Evolutionary conservation across 2,797 vertebrate species (phyloP).

Genomic region (Chaunax sp.): DNA sequence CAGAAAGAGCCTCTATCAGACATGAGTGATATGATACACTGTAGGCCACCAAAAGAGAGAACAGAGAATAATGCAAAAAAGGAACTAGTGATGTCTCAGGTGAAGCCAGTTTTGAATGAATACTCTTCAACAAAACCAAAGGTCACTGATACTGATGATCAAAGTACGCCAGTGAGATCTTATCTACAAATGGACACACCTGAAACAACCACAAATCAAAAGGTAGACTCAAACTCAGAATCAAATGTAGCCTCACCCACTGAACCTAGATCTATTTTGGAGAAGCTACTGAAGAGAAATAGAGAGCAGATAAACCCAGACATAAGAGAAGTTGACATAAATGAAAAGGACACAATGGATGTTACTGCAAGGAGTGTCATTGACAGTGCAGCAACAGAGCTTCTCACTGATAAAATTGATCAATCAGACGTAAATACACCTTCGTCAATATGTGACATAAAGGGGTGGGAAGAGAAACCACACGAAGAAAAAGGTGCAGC

Average conservation of each 20-base stretch:
- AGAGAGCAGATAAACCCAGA: constrained; percentile 53
- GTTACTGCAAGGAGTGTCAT: constrained; percentile 5
- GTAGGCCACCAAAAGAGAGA: constrained; percentile 44
- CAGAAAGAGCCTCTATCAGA: constrained; percentile 67
- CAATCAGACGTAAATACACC: constrained; percentile 13
- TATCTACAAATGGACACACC: constrained; percentile 21
- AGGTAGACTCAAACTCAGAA: constrained; percentile 3
- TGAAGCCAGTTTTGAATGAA: constrained; percentile 33
- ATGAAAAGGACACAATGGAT: constrained; percentile 1
- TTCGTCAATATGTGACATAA: not conserved
- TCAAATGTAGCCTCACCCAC: constrained; percentile 10
- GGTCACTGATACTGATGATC: constrained; percentile 25
- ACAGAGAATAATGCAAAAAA: constrained; percentile 34
- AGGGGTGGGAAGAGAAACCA: constrained; percentile 26
- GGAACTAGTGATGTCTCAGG: constrained; percentile 30
- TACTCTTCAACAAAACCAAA: constrained; percentile 29
- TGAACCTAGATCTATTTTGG: constrained; percentile 77
- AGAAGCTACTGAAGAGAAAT: constrained; percentile 76
- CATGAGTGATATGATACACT: constrained; percentile 58
- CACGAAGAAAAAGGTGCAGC: constrained; percentile 11
- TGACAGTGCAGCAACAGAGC: constrained; percentile 8
- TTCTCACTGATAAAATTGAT: constrained; percentile 10
- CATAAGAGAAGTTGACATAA: constrained; percentile 45
- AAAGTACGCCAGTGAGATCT: constrained; percentile 29
- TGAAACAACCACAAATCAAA: constrained; percentile 23